These are phyloP conservation scores for Leptopilina drosophilae DNA, from an alignment of 2,888 invertebrate genomes.

Conservation along the genomic window DNA sequence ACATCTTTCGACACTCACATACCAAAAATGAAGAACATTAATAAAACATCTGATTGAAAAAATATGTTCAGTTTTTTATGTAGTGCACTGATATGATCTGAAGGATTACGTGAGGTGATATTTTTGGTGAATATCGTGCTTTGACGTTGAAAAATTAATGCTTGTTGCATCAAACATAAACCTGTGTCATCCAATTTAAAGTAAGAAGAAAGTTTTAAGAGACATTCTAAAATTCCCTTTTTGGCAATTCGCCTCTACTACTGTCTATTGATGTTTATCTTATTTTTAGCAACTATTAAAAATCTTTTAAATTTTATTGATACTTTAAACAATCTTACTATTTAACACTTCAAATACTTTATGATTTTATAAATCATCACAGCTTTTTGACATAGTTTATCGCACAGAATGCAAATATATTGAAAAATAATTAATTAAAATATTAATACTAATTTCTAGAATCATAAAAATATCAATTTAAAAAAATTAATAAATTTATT, in stretches of 20 bases:
- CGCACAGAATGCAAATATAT: too few species aligned
- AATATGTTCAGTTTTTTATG: background rate
- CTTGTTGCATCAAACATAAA: constrained; percentile 23
- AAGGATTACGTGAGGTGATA: constrained; percentile 26
- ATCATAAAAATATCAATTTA: too few species aligned
- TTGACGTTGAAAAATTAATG: constrained; percentile 24
- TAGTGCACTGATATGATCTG: background rate
- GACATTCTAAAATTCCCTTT: constrained; percentile 2
- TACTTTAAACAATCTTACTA: background rate
- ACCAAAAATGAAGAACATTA: too few species aligned
- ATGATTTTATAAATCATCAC: too few species aligned
- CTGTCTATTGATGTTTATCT: constrained; percentile 49
- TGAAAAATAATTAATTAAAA: too few species aligned
- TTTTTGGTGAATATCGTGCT: background rate
- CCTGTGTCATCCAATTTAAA: background rate
- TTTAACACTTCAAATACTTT: background rate
- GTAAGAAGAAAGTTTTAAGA: too few species aligned
- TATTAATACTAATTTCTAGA: too few species aligned
- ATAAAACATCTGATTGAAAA: background rate
- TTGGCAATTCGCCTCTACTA: constrained; percentile 60
- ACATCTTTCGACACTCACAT: too few species aligned
- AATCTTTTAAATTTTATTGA: constrained; percentile 66
- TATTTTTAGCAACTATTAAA: constrained; percentile 67
- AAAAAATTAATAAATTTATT: too few species aligned
- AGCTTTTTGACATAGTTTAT: too few species aligned